Base-by-base conservation (phyloP, 2,888 invertebrate species). In the Belgica antarctica region DNA sequence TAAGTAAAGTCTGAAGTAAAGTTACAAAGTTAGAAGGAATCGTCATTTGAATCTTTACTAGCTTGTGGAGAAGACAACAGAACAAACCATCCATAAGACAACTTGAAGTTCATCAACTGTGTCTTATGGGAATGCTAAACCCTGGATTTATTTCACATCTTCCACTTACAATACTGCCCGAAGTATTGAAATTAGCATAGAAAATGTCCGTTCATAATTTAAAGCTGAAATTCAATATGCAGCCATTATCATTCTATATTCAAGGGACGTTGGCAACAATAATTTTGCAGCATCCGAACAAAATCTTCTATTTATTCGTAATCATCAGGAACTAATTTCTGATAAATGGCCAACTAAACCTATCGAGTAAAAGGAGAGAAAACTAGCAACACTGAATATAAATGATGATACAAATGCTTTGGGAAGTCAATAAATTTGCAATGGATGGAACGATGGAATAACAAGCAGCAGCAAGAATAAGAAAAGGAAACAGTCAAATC, bases 281-380 rank as follows among this genome's bases (percentile, higher is more conserved):
- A 24, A 4, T 25, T 27, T 24, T 22, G n/a, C 3, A 5, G 15
- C 52, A 52, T 19, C 22, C 24, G 59, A 8, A 22, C 27, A 3
- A 52, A 52, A 22, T 47, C 28, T 66, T 47, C 65, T 47, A 66
- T 47, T 46, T 66, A 66, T 66, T 68, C 27, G 68, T 25, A 68
- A 68, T 68, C 68, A 68, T 68, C 68, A 27, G 47, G 68, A 68
- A 68, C 68, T 68, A 68, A 68, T 68, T 68, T 68, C 68, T 68
- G 68, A 68, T 68, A 68, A 68, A 68, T 68, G 68, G 28, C 27
- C 47, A 22, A 66, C 52, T n/a, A n/a, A 22, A 57, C n/a, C 22
- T n/a, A 62, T 17, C 25, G 68, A 57, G n/a, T n/a, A n/a, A n/a
- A n/a, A n/a, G n/a, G n/a, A n/a, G 31, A 12, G 65, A 65, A 24